phyloP scores from a whole-genome alignment of 2,888 invertebrate species.

The Lottia gigantea region DNA sequence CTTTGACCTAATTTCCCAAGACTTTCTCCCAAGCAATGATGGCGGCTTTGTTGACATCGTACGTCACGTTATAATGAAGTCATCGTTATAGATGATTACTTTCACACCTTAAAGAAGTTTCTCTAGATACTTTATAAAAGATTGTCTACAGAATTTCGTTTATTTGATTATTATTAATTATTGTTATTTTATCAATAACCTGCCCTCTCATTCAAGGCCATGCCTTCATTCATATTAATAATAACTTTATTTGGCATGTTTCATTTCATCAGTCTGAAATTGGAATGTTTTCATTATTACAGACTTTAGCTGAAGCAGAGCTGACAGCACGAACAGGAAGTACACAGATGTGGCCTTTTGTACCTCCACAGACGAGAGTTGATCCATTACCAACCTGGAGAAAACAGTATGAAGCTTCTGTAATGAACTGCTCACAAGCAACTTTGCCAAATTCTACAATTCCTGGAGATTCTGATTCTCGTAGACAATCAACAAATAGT shows the following conservation, averaged over 20 bases:
- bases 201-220: no score
- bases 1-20: no score
- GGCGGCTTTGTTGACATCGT: no score
- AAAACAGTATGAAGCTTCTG: conserved; percentile 40
- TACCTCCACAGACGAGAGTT: conserved; percentile 10
- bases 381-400: conserved; percentile 34
- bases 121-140: no score
- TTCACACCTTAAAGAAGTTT: no score
- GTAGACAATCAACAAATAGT: conserved; percentile 47
- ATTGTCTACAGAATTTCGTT: no score
- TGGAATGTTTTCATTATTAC: conserved; percentile 18
- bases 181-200: no score
- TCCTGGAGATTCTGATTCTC: neutral
- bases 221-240: no score
- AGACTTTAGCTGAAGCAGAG: conserved; percentile 59
- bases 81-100: no score
- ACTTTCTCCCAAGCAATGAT: no score
- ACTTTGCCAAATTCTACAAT: conserved; percentile 27
- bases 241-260: neutral
- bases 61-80: no score
- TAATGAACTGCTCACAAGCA: conserved; percentile 16
- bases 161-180: no score
- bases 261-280: neutral
- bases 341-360: conserved; percentile 27
- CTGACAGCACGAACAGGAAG: conserved; percentile 40